These are phyloP conservation scores for Chamaea fasciata DNA, from an alignment of 2,113 vertebrate genomes.

Conservation along the genomic window DNA sequence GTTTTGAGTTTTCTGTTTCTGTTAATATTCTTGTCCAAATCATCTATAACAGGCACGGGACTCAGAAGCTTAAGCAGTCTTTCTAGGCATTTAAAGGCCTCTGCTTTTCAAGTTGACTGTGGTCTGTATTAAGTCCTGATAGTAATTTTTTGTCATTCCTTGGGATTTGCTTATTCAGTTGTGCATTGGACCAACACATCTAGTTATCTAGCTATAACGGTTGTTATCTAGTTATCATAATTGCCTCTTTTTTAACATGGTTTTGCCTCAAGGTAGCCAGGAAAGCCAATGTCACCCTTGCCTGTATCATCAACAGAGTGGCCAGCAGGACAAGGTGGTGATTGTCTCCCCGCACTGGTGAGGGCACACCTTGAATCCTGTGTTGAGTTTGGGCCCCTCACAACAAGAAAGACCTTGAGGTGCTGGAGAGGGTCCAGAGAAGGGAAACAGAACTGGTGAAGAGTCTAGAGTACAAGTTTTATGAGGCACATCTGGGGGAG, in stretches of 20 bases:
- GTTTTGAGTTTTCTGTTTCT: background rate
- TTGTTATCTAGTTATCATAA: background rate
- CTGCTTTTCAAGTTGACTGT: background rate
- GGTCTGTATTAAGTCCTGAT: background rate
- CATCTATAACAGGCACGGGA: background rate
- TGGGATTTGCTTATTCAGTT: background rate
- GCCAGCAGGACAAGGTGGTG: background rate
- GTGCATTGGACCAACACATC: background rate
- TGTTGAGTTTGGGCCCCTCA: background rate
- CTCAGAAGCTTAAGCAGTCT: background rate
- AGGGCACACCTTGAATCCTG: background rate
- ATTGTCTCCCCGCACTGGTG: rapidly evolving
- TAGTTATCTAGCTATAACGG: background rate
- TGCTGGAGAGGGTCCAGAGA: background rate
- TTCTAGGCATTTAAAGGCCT: background rate
- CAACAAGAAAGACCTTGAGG: background rate
- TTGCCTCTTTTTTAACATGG: background rate
- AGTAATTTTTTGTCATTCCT: background rate
- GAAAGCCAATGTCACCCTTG: background rate
- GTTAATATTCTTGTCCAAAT: background rate
- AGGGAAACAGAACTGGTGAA: background rate
- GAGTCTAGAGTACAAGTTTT: background rate
- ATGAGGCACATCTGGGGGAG: background rate
- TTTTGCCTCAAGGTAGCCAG: background rate
- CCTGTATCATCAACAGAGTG: background rate